Percentiles rank a stretch among this genome's conserved stretches.
phyloP scores from a whole-genome alignment of 2,113 vertebrate species.

The Ptychochromis oligacanthus region DNA sequence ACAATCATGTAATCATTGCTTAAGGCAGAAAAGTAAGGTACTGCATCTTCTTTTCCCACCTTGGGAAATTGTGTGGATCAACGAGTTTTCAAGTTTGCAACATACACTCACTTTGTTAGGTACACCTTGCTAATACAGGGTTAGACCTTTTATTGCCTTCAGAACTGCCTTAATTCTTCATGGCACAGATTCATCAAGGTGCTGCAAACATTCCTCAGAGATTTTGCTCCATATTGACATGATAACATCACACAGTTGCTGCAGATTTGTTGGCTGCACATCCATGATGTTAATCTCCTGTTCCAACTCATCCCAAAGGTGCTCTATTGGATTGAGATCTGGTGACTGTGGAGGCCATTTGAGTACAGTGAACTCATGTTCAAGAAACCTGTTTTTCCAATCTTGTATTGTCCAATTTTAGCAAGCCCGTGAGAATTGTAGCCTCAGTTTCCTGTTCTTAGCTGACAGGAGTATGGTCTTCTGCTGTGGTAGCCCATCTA shows the following conservation, averaged over 20 bases:
- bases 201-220: not conserved
- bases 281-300: not conserved
- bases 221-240: not conserved
- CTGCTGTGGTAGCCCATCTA: too few species aligned
- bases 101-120: not conserved
- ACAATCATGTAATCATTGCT: not conserved
- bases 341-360: not conserved
- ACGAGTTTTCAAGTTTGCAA: not conserved
- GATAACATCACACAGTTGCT: not conserved
- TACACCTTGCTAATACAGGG: not conserved
- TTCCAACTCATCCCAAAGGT: too few species aligned
- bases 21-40: not conserved
- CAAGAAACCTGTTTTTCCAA: not conserved
- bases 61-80: not conserved
- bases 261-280: not conserved
- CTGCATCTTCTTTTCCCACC: not conserved
- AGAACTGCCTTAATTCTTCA: not conserved
- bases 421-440: too few species aligned
- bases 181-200: not conserved
- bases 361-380: not conserved
- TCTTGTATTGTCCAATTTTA: too few species aligned
- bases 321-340: too few species aligned
- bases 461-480: too few species aligned
- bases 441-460: too few species aligned
- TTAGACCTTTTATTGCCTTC: not conserved